These are phyloP conservation scores for Agapornis canus DNA, from an alignment of 2,797 vertebrate species.

Conservation along the genomic window DNA sequence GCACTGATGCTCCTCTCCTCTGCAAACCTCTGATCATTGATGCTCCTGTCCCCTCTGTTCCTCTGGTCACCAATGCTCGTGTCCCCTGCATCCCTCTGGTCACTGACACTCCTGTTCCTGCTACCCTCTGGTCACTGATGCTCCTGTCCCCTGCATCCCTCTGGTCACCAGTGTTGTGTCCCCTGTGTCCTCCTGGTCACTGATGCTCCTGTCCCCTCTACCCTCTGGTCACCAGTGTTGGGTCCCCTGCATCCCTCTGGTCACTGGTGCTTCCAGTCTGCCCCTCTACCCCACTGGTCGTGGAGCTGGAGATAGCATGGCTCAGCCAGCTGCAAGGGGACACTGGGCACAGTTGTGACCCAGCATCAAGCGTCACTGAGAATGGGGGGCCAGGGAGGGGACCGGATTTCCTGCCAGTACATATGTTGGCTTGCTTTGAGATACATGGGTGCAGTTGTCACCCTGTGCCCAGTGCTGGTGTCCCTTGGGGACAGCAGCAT, in stretches of 20 bases:
- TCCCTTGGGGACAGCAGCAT: background rate
- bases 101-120: background rate
- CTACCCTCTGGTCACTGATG: background rate
- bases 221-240: background rate
- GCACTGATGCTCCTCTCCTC: background rate
- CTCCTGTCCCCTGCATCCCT: background rate
- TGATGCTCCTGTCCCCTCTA: background rate
- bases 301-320: background rate
- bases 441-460: background rate
- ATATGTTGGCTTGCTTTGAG: background rate
- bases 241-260: background rate
- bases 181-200: background rate
- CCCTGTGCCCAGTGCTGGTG: accelerated
- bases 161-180: background rate
- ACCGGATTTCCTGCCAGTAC: background rate
- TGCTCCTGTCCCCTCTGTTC: background rate
- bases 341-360: accelerated
- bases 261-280: background rate
- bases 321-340: background rate
- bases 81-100: background rate
- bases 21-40: background rate
- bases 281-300: accelerated
- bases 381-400: accelerated
- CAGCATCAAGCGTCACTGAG: accelerated
- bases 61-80: background rate